Evolutionary conservation across 2,797 vertebrate species (phyloP).

Genomic region (Enteromius mattozi): DNA sequence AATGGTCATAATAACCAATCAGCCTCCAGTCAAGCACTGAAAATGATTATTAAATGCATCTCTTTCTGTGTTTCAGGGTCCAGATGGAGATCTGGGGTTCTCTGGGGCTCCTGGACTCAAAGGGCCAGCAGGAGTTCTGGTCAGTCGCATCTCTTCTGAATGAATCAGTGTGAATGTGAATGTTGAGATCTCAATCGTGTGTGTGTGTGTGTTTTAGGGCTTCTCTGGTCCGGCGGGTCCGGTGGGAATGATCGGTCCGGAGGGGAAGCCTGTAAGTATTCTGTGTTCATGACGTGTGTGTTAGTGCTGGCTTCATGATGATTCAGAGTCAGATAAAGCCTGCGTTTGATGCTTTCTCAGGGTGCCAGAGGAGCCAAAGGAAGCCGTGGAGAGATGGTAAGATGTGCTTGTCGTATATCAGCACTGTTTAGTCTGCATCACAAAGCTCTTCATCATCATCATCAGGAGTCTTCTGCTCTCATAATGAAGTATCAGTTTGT

Average conservation of each 20-base stretch:
- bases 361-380: slow-evolving; percentile 90
- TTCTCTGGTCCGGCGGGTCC: slow-evolving; percentile 87
- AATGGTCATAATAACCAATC: neutral
- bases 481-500: neutral
- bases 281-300: slow-evolving; percentile 12
- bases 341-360: slow-evolving; percentile 70
- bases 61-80: slow-evolving; percentile 80
- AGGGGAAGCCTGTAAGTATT: slow-evolving; percentile 88
- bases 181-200: neutral
- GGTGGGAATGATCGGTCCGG: slow-evolving; percentile 86
- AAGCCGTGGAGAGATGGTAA: slow-evolving; percentile 91
- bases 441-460: neutral
- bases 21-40: neutral
- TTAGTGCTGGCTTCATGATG: neutral
- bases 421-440: neutral
- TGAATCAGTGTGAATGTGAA: neutral
- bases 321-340: neutral
- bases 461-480: neutral
- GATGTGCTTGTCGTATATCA: slow-evolving; percentile 46
- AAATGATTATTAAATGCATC: neutral
- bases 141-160: slow-evolving; percentile 73
- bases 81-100: slow-evolving; percentile 85
- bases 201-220: slow-evolving; percentile 80
- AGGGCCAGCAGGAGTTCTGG: slow-evolving; percentile 87
- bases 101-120: slow-evolving; percentile 88